Conservation (phyloP, 2,888 invertebrate genomes). For the Xylota sylvarum region DNA sequence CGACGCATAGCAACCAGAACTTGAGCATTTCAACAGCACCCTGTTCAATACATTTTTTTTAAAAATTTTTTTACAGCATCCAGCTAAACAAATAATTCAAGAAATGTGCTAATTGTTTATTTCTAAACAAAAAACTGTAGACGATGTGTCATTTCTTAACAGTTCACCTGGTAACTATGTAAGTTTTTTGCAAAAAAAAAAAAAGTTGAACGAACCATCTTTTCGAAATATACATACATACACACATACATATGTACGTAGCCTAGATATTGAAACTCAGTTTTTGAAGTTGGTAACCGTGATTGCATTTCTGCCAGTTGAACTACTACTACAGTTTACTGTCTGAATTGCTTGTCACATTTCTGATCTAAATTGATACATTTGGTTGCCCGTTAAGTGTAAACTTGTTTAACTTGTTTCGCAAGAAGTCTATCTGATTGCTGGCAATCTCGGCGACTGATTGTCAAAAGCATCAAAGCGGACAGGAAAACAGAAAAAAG, state of each 20-base stretch:
- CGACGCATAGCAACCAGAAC: no score
- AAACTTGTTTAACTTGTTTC: constrained; percentile 2
- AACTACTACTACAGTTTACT: not conserved
- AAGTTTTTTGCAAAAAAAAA: not conserved
- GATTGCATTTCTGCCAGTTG: not conserved
- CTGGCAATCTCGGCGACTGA: not conserved
- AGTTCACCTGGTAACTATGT: not conserved
- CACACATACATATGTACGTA: no score
- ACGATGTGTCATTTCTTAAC: not conserved
- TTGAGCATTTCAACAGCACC: no score
- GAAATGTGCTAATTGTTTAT: not conserved
- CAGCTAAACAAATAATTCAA: not conserved
- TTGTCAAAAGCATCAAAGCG: constrained; percentile 6
- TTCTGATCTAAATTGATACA: not conserved
- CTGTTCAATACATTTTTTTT: no score
- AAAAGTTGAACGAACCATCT: constrained; percentile 6
- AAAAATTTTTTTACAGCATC: not conserved
- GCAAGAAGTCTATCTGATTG: constrained; percentile 9
- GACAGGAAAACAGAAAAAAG: no score
- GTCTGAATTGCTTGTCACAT: not conserved
- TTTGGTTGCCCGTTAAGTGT: constrained; percentile 1
- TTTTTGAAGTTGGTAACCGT: not conserved
- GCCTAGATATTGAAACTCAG: not conserved
- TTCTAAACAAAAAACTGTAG: not conserved
- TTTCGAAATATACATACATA: no score